phyloP scores from a whole-genome alignment of 2,888 invertebrate species.

The Branchipolynoe longqiensis region DNA sequence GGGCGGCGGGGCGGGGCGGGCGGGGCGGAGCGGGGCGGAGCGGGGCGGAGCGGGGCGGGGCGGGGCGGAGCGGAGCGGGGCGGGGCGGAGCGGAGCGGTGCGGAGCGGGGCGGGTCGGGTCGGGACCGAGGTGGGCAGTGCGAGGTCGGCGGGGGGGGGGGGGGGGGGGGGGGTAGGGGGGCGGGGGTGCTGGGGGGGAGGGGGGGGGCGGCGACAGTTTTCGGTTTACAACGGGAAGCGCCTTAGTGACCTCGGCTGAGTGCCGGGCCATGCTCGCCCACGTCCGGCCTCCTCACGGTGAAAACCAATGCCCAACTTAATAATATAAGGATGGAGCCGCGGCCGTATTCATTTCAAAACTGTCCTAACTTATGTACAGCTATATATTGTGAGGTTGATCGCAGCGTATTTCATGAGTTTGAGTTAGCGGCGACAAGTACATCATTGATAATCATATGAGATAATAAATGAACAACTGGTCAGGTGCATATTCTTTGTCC shows the following conservation, averaged over 20 bases:
- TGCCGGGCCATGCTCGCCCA: not conserved
- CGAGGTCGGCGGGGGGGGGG: not conserved
- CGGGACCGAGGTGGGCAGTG: not conserved
- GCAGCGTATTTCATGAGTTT: too few species aligned
- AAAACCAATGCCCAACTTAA: not conserved
- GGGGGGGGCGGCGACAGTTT: slow-evolving; percentile 2
- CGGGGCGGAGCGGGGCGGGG: too few species aligned
- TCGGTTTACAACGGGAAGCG: slow-evolving; percentile 12
- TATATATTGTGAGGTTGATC: too few species aligned
- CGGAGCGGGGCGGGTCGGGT: not conserved
- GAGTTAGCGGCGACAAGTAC: too few species aligned
- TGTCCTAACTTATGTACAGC: too few species aligned
- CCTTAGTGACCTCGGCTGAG: not conserved
- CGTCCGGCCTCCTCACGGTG: not conserved
- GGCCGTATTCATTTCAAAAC: too few species aligned
- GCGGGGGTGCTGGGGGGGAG: not conserved
- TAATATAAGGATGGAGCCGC: not conserved
- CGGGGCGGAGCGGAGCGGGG: too few species aligned
- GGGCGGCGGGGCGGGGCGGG: not conserved
- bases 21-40: not conserved
- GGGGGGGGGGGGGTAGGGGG: not conserved
- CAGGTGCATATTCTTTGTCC: too few species aligned
- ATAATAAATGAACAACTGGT: too few species aligned
- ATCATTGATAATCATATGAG: too few species aligned
- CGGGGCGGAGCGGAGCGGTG: not conserved